A percentile compares a stretch with the other conserved stretches of the same genome.
Evolutionary conservation across 2,113 vertebrate genomes (phyloP).

Genomic region (Phasianus colchicus): DNA sequence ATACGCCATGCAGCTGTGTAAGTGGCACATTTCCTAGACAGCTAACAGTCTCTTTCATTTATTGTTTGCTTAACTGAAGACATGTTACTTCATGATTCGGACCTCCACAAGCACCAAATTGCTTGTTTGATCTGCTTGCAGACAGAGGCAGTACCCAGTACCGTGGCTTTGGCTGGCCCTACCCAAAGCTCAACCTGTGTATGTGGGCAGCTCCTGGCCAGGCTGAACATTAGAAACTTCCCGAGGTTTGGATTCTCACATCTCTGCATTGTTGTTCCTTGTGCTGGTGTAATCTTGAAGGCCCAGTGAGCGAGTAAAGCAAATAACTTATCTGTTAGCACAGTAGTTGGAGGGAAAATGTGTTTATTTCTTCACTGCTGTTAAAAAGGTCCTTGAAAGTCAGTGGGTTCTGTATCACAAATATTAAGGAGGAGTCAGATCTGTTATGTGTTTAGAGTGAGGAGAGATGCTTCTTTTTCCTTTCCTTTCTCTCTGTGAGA

Average conservation of each 20-base stretch:
- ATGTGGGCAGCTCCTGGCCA: background rate
- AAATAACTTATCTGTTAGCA: rapidly evolving
- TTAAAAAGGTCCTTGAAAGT: background rate
- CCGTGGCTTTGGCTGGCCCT: background rate
- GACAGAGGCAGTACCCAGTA: background rate
- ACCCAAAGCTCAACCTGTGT: background rate
- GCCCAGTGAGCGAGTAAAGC: background rate
- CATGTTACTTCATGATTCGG: background rate
- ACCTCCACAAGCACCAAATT: background rate
- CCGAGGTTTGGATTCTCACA: background rate
- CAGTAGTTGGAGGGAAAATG: background rate
- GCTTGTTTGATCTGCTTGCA: background rate
- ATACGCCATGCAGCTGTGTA: background rate
- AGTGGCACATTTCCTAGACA: background rate
- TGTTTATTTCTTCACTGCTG: background rate
- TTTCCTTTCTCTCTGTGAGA: background rate
- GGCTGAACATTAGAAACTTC: background rate
- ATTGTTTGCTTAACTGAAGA: background rate
- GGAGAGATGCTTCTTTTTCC: background rate
- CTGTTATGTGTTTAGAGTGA: background rate
- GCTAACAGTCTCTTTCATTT: background rate
- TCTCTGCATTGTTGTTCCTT: background rate
- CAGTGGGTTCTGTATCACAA: background rate
- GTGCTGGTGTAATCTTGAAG: background rate
- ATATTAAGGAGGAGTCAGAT: background rate